phyloP scores from a whole-genome alignment of 2,797 vertebrate species.

The Galagoides demidoff region DNA sequence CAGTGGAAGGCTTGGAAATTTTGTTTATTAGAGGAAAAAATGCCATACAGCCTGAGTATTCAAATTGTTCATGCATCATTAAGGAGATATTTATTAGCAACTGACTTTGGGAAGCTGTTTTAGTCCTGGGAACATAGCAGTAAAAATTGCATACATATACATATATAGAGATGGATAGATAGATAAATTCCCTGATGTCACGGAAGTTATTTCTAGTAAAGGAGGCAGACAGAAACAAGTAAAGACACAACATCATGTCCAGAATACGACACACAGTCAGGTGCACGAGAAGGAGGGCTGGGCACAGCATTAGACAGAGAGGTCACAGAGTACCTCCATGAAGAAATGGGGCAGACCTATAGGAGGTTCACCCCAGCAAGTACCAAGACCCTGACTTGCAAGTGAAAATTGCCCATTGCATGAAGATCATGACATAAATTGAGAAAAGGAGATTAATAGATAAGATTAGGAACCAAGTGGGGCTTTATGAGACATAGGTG shows the following conservation, averaged over 20 bases:
- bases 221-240: not conserved
- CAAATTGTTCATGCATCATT: not conserved
- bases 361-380: not conserved
- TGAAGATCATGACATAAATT: not conserved
- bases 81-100: not conserved
- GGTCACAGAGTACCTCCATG: not conserved
- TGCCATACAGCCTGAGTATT: not conserved
- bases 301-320: not conserved
- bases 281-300: not conserved
- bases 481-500: too few relatives aligned
- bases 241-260: not conserved
- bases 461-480: not conserved
- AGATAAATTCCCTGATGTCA: not conserved
- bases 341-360: not conserved
- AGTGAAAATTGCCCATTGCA: not conserved
- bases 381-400: not conserved
- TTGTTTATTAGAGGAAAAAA: not conserved
- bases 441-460: not conserved
- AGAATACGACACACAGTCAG: too few relatives aligned
- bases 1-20: not conserved
- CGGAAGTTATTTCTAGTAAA: slow-evolving; percentile 30
- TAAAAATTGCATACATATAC: not conserved
- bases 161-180: too few relatives aligned
- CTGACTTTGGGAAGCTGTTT: not conserved
- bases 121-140: not conserved